Base-by-base conservation (phyloP, 2,113 vertebrate genomes). In the Triplophysa dalaica region DNA sequence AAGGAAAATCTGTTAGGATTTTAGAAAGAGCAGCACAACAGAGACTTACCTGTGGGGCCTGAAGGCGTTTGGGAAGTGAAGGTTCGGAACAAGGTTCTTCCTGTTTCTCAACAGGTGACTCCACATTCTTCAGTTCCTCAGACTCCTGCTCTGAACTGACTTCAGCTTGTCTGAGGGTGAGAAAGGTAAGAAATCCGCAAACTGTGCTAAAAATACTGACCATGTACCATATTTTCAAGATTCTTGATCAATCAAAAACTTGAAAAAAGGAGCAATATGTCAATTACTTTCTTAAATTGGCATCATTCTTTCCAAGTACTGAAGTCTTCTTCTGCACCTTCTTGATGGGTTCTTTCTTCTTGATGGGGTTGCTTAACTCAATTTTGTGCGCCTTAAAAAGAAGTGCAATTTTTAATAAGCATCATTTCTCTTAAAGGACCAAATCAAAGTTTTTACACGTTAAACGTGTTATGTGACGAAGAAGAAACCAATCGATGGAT, bases 321-420 rank as follows among this genome's bases (percentile, higher is more conserved):
- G 85, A 78, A 52, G 63, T 56, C 75, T 87, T 89, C 67, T 83
- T 84, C 61, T 61, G 85, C 5, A 73, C 21, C 67, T 83, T 86
- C 85, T 92, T 91, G 1, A 6, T 12, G 0, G 43, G 0, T 0
- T 79, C 87, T 65, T 89, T 92, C 84, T 90, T 92, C 80, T 83
- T 89, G 21, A 89, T 87, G 0, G 90, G 91, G 19, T 92, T 70
- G 80, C 87, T 89, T 81, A 93, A 65, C 60, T 81, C 79, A 86
- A 91, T 83, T 64, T 91, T 92, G 56, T 88, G 89, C 72, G 90
- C 91, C 91, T 93, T 26, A 52, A 72, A 22, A 78, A 68, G 19
- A 8, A 21, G n/a, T 67, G n/a, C 1, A 4, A n/a, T 8, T 38
- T 50, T 26, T 19, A 17, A 12, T 78, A 13, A 68, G 8, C 0